These are phyloP conservation scores for Lasioglossum figueresi DNA, from an alignment of 2,888 invertebrate species.

Conservation along the genomic window DNA sequence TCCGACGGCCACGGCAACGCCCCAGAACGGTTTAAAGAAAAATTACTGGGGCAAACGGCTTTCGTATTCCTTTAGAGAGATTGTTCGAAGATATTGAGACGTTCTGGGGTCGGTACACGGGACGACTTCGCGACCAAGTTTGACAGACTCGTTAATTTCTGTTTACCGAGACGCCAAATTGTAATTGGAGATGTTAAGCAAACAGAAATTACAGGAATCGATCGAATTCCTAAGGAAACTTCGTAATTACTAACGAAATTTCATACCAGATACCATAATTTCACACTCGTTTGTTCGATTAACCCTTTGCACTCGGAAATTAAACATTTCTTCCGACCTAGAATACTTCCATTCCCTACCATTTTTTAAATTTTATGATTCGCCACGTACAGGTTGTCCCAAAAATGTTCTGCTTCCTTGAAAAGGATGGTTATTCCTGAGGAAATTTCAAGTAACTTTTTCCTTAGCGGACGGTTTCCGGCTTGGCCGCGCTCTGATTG, in stretches of 20 bases:
- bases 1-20: conserved; percentile 6
- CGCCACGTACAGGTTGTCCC: too few relatives aligned
- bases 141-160: background rate
- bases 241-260: background rate
- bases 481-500: too few relatives aligned
- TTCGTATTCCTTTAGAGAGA: background rate
- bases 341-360: too few relatives aligned
- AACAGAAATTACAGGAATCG: background rate
- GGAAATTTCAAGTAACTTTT: too few relatives aligned
- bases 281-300: background rate
- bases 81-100: background rate
- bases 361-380: too few relatives aligned
- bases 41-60: conserved; percentile 35
- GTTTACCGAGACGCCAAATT: background rate
- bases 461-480: too few relatives aligned
- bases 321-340: too few relatives aligned
- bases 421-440: too few relatives aligned
- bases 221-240: background rate
- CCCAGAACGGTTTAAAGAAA: conserved; percentile 34
- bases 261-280: background rate
- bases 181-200: background rate
- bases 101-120: background rate
- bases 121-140: background rate
- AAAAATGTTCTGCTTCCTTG: too few relatives aligned
- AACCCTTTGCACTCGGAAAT: too few relatives aligned